phyloP scores from a whole-genome alignment of 2,888 invertebrate species.

The Cabera pusaria region DNA sequence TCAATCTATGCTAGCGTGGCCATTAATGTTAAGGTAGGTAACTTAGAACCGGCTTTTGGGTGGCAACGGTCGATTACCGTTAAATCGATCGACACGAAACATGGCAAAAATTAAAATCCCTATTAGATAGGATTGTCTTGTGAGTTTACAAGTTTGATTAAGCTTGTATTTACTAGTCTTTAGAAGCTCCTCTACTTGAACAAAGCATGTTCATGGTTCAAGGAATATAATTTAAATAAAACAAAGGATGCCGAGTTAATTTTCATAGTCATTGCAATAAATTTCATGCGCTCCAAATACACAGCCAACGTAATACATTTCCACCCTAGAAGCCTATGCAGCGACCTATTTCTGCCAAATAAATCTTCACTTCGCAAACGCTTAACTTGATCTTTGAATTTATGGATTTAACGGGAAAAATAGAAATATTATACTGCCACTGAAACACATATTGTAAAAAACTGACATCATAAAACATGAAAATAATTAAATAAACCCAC shows the following conservation, averaged over 20 bases:
- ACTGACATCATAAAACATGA: too few species aligned
- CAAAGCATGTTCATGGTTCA: neutral
- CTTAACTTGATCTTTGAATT: conserved; percentile 42
- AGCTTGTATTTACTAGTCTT: too few species aligned
- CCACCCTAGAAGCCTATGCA: conserved; percentile 55
- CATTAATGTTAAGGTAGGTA: conserved; percentile 32
- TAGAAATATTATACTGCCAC: too few species aligned
- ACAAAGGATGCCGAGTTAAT: conserved; percentile 41
- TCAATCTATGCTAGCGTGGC: conserved; percentile 21
- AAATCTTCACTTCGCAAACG: conserved; percentile 50
- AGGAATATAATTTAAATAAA: conserved; percentile 31
- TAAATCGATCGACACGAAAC: conserved; percentile 19
- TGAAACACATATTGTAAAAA: too few species aligned
- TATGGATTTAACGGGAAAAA: conserved; percentile 28
- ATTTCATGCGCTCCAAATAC: conserved; percentile 55
- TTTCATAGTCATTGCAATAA: conserved; percentile 53
- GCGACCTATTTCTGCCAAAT: conserved; percentile 56
- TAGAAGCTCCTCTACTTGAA: too few species aligned
- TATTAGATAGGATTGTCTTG: too few species aligned
- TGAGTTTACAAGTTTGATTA: too few species aligned
- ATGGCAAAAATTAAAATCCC: conserved; percentile 24
- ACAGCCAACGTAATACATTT: conserved; percentile 45
- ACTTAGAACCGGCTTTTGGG: conserved; percentile 27
- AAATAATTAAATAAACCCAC: neutral
- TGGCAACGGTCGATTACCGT: conserved; percentile 27